Evolutionary conservation across 1,140 invertebrate species (phyloP).

Genomic region (Drosophila malerkotliana): DNA sequence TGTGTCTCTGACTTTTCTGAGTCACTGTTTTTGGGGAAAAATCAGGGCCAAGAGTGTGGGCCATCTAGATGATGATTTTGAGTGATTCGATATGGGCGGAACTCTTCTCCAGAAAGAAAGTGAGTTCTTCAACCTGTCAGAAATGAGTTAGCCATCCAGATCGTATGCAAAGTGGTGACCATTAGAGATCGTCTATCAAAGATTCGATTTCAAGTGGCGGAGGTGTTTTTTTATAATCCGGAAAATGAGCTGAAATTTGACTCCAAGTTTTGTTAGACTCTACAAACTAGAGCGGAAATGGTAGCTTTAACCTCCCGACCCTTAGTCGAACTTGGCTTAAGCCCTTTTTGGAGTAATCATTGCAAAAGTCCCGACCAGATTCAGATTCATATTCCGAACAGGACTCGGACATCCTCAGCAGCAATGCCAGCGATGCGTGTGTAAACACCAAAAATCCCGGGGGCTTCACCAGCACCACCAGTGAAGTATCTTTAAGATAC

Average conservation of each 20-base stretch:
- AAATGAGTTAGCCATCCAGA: slow-evolving; percentile 66
- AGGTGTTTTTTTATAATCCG: slow-evolving; percentile 16
- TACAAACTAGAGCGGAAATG: slow-evolving; percentile 2
- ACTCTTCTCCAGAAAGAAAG: slow-evolving; percentile 58
- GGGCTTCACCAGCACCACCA: slow-evolving; percentile 27
- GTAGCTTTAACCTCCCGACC: background rate
- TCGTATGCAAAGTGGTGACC: slow-evolving; percentile 48
- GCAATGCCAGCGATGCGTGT: slow-evolving; percentile 62
- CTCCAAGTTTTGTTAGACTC: too few relatives aligned
- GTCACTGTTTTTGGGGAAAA: slow-evolving; percentile 56
- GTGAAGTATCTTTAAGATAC: slow-evolving; percentile 65
- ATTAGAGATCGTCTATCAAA: slow-evolving; percentile 49
- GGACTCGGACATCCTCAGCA: slow-evolving; percentile 31
- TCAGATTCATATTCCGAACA: slow-evolving; percentile 15
- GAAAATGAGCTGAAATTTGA: background rate
- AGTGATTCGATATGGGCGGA: slow-evolving; percentile 63
- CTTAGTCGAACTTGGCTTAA: slow-evolving; percentile 37
- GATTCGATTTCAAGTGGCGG: slow-evolving; percentile 44
- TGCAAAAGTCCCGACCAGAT: slow-evolving; percentile 39
- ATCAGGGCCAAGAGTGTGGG: slow-evolving; percentile 64
- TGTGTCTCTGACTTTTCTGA: slow-evolving; percentile 38
- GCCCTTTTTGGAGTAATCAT: slow-evolving; percentile 43
- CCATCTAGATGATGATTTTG: slow-evolving; percentile 23
- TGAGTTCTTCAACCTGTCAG: slow-evolving; percentile 64
- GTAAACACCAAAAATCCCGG: slow-evolving; percentile 53